Conservation (phyloP, 1,140 invertebrate species). For the Halyomorpha halys region DNA sequence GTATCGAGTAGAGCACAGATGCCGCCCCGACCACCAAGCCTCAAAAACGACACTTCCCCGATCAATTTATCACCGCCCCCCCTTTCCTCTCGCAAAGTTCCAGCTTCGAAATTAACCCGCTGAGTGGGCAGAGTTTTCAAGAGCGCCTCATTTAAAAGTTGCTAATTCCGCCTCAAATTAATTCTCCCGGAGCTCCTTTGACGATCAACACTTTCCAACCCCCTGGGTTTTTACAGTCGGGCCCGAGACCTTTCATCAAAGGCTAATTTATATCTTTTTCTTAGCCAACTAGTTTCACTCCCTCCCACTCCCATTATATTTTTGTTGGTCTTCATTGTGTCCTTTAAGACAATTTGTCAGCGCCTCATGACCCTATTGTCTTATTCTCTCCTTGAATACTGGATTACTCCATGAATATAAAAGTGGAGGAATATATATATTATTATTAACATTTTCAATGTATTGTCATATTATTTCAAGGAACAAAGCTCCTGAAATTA, state of each 20-base stretch:
- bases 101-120: conserved; percentile 1
- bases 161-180: conserved; percentile 7
- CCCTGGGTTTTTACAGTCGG: not conserved
- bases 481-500: too few relatives aligned
- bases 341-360: too few relatives aligned
- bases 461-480: too few relatives aligned
- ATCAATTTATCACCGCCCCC: conserved; percentile 8
- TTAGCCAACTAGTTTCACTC: not conserved
- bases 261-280: conserved; percentile 11
- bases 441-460: too few relatives aligned
- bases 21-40: too few relatives aligned
- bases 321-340: too few relatives aligned
- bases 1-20: too few relatives aligned
- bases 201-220: conserved; percentile 9
- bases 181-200: conserved; percentile 1
- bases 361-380: too few relatives aligned
- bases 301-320: too few relatives aligned
- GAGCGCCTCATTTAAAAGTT: conserved; percentile 8
- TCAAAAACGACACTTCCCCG: not conserved
- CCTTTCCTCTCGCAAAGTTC: not conserved
- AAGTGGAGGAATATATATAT: too few relatives aligned
- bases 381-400: too few relatives aligned
- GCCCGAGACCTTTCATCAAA: not conserved
- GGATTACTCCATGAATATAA: too few relatives aligned
- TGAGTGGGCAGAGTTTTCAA: not conserved